phyloP scores from a whole-genome alignment of 2,888 invertebrate genomes.

The Chrysina gloriosa region DNA sequence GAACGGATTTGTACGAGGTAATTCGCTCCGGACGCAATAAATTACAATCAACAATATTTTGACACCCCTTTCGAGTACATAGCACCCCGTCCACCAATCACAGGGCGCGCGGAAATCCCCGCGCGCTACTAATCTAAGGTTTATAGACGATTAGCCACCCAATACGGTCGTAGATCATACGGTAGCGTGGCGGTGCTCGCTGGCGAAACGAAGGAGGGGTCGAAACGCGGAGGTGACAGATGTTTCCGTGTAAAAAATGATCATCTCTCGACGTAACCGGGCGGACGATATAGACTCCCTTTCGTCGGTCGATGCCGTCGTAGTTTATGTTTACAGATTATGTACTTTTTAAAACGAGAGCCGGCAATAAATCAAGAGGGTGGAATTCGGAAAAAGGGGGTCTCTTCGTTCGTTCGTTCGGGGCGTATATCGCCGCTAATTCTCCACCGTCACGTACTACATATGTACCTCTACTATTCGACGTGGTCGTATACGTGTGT shows the following conservation, averaged over 20 bases:
- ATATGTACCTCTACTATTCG: no score
- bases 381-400: constrained; percentile 19
- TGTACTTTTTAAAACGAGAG: constrained; percentile 32
- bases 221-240: constrained; percentile 60
- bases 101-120: constrained; percentile 40
- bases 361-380: constrained; percentile 37
- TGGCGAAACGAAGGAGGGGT: no score
- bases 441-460: no score
- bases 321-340: constrained; percentile 39
- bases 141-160: constrained; percentile 49
- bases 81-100: constrained; percentile 27
- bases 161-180: no score
- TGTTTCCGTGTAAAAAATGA: constrained; percentile 60
- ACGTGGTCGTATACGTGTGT: no score
- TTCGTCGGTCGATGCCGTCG: neutral
- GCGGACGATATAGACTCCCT: neutral
- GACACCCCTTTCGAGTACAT: constrained; percentile 57
- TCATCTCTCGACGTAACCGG: constrained; percentile 33
- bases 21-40: constrained; percentile 15
- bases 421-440: neutral
- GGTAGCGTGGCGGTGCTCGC: no score
- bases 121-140: constrained; percentile 46
- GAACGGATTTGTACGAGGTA: neutral
- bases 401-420: neutral
- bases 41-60: constrained; percentile 55